A percentile compares a stretch with the other conserved stretches of the same genome.
phyloP scores from a whole-genome alignment of 2,113 vertebrate genomes.

The Mohoua ochrocephala region DNA sequence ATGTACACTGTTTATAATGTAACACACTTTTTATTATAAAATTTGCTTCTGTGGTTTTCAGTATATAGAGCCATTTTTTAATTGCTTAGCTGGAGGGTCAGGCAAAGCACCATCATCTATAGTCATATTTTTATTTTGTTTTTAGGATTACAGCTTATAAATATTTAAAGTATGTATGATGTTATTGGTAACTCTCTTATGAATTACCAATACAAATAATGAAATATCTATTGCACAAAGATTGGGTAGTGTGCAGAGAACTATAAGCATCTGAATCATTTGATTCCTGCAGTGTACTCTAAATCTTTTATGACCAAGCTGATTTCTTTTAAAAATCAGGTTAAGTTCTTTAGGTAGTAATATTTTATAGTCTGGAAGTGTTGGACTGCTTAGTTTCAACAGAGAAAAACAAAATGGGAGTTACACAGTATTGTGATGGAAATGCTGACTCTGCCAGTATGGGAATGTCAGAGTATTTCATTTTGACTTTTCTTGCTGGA shows the following conservation, averaged over 20 bases:
- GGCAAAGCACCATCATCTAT: neutral
- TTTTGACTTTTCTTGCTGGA: neutral
- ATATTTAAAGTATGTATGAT: neutral
- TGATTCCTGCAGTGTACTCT: neutral
- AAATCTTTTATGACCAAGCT: neutral
- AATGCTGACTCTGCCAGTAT: neutral
- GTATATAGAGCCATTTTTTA: neutral
- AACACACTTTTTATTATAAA: neutral
- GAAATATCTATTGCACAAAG: neutral
- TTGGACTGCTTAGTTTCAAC: neutral
- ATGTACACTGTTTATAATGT: neutral
- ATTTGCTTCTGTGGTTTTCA: neutral
- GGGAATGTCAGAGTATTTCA: neutral
- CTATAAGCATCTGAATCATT: neutral
- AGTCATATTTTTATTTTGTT: neutral
- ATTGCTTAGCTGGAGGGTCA: neutral
- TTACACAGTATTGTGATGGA: neutral
- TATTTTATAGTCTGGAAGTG: neutral
- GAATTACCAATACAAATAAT: neutral
- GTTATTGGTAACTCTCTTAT: neutral
- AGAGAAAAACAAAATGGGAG: neutral
- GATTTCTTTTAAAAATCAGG: neutral
- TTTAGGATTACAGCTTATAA: neutral
- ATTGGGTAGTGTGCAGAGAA: neutral
- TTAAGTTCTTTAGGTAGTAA: neutral